A percentile compares a stretch with the other conserved stretches of the same genome.
phyloP scores from a whole-genome alignment of 2,113 vertebrate species.

The Malurus elegans region DNA sequence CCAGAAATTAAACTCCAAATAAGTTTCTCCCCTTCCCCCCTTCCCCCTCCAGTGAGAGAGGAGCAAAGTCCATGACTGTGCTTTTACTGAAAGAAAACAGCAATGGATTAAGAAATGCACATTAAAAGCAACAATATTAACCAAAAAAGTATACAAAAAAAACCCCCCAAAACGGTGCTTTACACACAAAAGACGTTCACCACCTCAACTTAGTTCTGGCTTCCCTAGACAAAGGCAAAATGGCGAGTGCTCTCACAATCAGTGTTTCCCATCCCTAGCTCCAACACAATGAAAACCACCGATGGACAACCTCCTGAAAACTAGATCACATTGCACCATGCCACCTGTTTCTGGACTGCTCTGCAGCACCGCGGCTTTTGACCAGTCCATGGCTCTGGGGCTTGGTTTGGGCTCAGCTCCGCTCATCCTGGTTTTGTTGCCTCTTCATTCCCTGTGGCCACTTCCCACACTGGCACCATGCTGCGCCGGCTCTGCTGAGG shows the following conservation, averaged over 20 bases:
- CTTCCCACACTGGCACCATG: accelerated
- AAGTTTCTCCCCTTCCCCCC: neutral
- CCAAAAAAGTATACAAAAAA: neutral
- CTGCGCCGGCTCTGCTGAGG: neutral
- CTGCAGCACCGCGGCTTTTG: neutral
- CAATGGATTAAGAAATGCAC: neutral
- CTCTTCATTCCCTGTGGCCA: accelerated
- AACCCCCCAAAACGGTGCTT: neutral
- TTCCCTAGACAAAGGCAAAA: neutral
- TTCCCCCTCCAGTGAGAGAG: neutral
- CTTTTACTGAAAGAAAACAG: neutral
- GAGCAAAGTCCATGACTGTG: neutral
- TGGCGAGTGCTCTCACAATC: neutral
- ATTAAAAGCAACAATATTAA: neutral
- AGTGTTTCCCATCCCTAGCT: accelerated
- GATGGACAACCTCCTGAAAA: neutral
- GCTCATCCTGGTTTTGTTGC: neutral
- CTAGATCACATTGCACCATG: neutral
- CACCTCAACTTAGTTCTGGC: neutral
- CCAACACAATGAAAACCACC: accelerated
- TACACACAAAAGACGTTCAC: neutral
- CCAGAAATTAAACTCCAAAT: neutral
- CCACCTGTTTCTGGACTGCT: neutral
- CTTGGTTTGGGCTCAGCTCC: neutral
- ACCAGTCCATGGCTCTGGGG: neutral